These are phyloP conservation scores for Stegodyphus mimosarum DNA, from an alignment of 1,140 invertebrate genomes.

Conservation along the genomic window DNA sequence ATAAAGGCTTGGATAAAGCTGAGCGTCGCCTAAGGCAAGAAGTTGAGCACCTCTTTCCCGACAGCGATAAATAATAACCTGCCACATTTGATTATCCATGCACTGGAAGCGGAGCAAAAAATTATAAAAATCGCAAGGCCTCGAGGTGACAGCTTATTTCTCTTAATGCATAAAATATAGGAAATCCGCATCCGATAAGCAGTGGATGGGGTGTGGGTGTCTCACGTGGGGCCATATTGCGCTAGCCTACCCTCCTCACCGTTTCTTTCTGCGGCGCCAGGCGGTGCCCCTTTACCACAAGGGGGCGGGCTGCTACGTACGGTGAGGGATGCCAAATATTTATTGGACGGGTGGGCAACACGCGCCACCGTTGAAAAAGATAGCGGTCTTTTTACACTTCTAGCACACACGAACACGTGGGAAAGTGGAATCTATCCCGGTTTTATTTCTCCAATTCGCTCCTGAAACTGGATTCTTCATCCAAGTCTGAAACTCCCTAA, in stretches of 20 bases:
- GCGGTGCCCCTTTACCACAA: constrained; percentile 33
- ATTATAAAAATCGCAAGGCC: constrained; percentile 26
- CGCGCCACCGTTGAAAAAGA: background rate
- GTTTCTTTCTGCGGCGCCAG: background rate
- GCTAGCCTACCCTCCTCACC: constrained; percentile 11
- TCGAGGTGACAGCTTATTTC: constrained; percentile 54
- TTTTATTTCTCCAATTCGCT: no score
- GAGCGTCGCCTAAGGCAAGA: no score
- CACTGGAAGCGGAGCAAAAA: constrained; percentile 33
- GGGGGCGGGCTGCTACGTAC: background rate
- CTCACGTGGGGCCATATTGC: constrained; percentile 33
- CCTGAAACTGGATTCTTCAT: no score
- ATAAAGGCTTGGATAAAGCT: no score
- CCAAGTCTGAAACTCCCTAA: no score
- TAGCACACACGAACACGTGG: constrained; percentile 15
- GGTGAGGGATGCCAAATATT: constrained; percentile 6
- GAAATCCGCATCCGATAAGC: constrained; percentile 23
- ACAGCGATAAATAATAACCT: constrained; percentile 60
- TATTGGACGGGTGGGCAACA: constrained; percentile 20
- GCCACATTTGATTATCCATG: constrained; percentile 59
- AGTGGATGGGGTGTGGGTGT: background rate
- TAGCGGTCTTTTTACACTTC: background rate
- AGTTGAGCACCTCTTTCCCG: no score
- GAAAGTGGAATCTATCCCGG: constrained; percentile 6
- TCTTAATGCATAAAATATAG: constrained; percentile 60